Conservation (phyloP, 2,113 vertebrate genomes). For the Coptodon rendalli region DNA sequence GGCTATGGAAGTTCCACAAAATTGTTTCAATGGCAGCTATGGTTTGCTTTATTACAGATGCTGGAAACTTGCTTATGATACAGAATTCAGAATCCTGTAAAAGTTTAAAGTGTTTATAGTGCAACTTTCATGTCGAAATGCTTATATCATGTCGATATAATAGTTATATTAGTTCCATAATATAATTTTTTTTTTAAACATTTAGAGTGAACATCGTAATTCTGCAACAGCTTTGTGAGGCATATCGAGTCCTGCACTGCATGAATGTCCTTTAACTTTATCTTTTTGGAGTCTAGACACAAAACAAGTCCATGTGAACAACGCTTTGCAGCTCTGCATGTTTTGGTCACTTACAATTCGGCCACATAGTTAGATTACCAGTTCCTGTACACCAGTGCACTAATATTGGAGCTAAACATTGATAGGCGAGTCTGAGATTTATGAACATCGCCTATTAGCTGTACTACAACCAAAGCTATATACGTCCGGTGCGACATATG, state of each 20-base stretch:
- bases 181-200: accelerated
- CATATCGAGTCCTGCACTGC: not conserved
- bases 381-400: not conserved
- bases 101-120: not conserved
- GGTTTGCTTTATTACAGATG: not conserved
- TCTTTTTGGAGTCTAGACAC: not conserved
- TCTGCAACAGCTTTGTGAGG: not conserved
- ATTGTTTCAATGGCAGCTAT: not conserved
- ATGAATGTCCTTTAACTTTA: not conserved
- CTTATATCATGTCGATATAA: not conserved
- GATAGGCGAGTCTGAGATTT: not conserved
- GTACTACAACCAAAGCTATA: not conserved
- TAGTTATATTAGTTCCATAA: not conserved
- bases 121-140: not conserved
- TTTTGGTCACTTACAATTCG: not conserved
- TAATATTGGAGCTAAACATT: not conserved
- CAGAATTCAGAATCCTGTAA: not conserved
- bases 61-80: not conserved
- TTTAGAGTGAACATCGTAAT: not conserved
- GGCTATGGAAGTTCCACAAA: not conserved
- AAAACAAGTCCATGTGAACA: not conserved
- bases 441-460: not conserved
- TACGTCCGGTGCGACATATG: not conserved
- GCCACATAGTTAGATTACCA: not conserved
- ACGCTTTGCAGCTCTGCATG: not conserved